Conservation (phyloP, 2,888 invertebrate genomes). For the Argyresthia albistria region DNA sequence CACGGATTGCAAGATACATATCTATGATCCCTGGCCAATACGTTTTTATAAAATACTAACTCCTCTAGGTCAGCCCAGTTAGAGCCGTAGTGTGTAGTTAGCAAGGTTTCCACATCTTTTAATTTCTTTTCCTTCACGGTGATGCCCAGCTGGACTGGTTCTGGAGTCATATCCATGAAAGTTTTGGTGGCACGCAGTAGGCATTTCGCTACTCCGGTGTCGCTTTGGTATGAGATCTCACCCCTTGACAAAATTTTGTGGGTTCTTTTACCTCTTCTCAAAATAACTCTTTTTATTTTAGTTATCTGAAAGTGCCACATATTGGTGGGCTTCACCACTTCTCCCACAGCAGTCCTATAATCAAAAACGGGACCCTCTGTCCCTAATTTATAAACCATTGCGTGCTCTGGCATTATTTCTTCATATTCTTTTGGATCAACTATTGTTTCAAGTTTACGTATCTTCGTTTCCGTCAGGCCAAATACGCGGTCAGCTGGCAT, state of each 20-base stretch:
- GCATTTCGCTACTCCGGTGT: conserved; percentile 5
- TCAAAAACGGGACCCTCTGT: conserved; percentile 6
- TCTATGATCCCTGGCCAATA: conserved; percentile 1
- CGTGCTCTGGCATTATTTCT: conserved; percentile 4
- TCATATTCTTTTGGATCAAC: conserved; percentile 5
- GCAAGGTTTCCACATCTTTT: conserved; percentile 4
- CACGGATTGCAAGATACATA: background rate
- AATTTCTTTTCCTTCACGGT: conserved; percentile 5
- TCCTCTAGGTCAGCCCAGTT: conserved; percentile 4
- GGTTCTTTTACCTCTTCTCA: conserved; percentile 5
- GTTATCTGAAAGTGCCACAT: conserved; percentile 9
- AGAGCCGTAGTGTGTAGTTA: conserved; percentile 6
- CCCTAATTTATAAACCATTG: conserved; percentile 4
- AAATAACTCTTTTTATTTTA: conserved; percentile 5
- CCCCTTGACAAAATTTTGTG: conserved; percentile 4
- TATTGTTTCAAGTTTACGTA: conserved; percentile 3
- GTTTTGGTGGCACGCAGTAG: conserved; percentile 1
- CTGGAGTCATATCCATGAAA: conserved; percentile 1
- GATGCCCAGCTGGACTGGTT: conserved; percentile 2
- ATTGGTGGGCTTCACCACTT: conserved; percentile 1
- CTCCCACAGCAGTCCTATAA: conserved; percentile 1
- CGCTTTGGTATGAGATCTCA: conserved; percentile 4
- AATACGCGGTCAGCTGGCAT: conserved; percentile 7
- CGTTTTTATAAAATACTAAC: conserved; percentile 5
- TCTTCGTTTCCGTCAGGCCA: conserved; percentile 5